Percentiles rank a stretch among this genome's conserved stretches.
phyloP scores from a whole-genome alignment of 2,888 invertebrate genomes.

The Torymus aiolomorphi region DNA sequence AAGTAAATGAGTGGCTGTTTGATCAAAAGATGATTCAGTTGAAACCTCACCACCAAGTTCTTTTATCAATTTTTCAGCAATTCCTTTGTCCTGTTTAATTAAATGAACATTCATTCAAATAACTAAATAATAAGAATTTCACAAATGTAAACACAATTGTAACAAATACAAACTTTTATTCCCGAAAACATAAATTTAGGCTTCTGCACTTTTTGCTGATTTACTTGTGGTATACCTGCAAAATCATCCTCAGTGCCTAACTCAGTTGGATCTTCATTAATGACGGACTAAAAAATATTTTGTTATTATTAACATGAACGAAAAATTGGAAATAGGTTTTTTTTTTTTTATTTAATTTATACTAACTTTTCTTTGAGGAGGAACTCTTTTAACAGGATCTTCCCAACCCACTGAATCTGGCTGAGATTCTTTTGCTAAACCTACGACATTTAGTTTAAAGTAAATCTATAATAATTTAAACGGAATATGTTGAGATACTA shows the following conservation, averaged over 20 bases:
- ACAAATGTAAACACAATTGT: no score
- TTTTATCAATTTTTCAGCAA: conserved; percentile 77
- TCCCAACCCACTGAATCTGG: conserved; percentile 86
- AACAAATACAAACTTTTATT: conserved; percentile 63
- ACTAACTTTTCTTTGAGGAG: conserved; percentile 42
- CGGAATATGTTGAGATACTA: no score
- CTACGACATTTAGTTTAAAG: conserved; percentile 57
- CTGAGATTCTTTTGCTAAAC: conserved; percentile 76
- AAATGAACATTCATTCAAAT: neutral
- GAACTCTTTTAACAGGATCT: conserved; percentile 71
- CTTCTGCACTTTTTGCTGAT: conserved; percentile 48
- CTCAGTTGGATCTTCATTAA: conserved; percentile 32
- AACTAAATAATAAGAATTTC: no score
- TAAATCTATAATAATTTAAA: no score
- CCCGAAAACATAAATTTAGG: conserved; percentile 72
- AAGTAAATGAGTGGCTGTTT: conserved; percentile 85
- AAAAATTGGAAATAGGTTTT: no score
- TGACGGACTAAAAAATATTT: conserved; percentile 41
- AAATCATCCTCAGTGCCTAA: conserved; percentile 47
- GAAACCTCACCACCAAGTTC: conserved; percentile 82
- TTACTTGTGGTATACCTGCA: conserved; percentile 36
- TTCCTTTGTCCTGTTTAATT: conserved; percentile 45
- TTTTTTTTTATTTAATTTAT: neutral
- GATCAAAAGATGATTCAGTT: conserved; percentile 79
- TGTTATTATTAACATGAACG: no score